Evolutionary conservation across 2,113 vertebrate genomes (phyloP).

Genomic region (Crotalus horridus): DNA sequence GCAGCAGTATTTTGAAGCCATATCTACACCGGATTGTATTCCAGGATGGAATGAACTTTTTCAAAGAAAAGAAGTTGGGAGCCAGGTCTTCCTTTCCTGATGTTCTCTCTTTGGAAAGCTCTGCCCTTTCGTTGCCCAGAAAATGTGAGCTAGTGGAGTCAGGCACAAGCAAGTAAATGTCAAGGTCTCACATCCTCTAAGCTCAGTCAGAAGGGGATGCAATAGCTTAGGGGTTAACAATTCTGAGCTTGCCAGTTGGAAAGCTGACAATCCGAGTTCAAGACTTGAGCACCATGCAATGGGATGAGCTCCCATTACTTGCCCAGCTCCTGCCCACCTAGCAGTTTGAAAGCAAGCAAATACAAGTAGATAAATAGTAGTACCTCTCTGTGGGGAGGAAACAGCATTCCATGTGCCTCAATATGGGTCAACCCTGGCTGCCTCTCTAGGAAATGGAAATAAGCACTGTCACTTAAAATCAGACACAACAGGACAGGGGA

Average conservation of each 20-base stretch:
- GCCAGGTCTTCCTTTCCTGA: not conserved
- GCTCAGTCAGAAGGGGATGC: not conserved
- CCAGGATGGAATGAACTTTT: not conserved
- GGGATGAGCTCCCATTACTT: not conserved
- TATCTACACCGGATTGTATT: not conserved
- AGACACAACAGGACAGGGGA: not conserved
- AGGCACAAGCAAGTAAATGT: not conserved
- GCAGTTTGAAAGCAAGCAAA: not conserved
- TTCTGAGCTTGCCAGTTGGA: not conserved
- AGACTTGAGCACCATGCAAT: not conserved
- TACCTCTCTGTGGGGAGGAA: not conserved
- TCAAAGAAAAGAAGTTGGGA: not conserved
- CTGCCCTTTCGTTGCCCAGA: not conserved
- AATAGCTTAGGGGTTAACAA: not conserved
- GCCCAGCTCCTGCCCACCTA: not conserved
- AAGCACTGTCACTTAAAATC: not conserved
- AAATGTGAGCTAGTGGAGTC: not conserved
- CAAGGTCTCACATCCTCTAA: not conserved
- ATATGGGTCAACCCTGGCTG: not conserved
- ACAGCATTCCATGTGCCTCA: not conserved
- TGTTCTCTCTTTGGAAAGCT: not conserved
- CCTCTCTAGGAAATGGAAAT: not conserved
- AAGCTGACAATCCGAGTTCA: not conserved
- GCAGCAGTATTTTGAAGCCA: not conserved
- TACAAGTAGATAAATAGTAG: not conserved